Percentiles rank a stretch among this genome's conserved stretches.
Evolutionary conservation across 2,797 vertebrate genomes (phyloP).

Genomic region (Brachymystax lenok): DNA sequence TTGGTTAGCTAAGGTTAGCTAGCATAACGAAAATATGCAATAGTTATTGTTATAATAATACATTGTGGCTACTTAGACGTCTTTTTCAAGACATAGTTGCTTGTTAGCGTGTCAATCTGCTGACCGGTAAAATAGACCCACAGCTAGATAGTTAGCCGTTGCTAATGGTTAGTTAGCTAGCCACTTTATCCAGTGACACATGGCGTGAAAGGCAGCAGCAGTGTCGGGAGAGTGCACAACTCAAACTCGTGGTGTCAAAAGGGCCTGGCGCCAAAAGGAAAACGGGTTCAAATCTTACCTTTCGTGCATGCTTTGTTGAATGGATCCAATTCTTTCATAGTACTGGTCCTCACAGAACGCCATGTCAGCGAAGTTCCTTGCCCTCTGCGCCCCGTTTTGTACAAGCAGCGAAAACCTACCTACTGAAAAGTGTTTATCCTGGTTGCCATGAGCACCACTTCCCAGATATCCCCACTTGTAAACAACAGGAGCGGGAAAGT

Average conservation of each 20-base stretch:
- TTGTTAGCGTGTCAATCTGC: background rate
- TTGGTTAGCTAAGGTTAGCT: conserved; percentile 9
- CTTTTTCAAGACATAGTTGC: background rate
- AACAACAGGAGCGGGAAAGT: conserved; percentile 62
- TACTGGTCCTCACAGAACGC: conserved; percentile 55
- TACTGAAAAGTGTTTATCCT: conserved; percentile 58
- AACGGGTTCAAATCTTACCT: conserved; percentile 63
- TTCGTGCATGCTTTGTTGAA: conserved; percentile 69
- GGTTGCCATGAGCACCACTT: conserved; percentile 75
- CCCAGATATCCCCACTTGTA: conserved; percentile 66
- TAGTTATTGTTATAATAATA: background rate
- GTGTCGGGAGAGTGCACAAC: conserved; percentile 19
- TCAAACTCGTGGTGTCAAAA: conserved; percentile 40
- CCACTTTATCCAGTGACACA: too few species aligned
- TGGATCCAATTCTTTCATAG: conserved; percentile 62
- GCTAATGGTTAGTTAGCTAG: too few species aligned
- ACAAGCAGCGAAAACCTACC: background rate
- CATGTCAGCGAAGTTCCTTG: conserved; percentile 39
- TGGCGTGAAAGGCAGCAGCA: background rate
- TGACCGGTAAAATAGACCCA: background rate
- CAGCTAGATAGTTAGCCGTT: too few species aligned
- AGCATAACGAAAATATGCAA: background rate
- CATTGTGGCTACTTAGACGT: background rate
- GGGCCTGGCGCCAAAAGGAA: conserved; percentile 27
- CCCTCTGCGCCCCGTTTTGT: background rate